These are phyloP conservation scores for Lochmaea capreae DNA, from an alignment of 2,888 invertebrate species.

Conservation along the genomic window DNA sequence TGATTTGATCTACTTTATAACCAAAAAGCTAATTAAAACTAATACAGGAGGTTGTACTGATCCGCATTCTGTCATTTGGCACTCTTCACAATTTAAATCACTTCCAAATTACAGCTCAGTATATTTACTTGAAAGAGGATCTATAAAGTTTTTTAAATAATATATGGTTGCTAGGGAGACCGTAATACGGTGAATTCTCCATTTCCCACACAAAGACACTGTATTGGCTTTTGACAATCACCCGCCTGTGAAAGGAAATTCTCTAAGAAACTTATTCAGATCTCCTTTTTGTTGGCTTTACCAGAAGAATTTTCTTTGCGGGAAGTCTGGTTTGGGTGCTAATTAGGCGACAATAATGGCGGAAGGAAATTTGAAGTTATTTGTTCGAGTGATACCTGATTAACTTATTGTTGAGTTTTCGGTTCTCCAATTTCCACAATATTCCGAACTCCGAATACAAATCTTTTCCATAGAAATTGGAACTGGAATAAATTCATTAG, in stretches of 20 bases:
- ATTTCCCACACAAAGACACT: too few relatives aligned
- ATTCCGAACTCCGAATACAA: conserved; percentile 19
- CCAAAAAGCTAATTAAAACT: too few relatives aligned
- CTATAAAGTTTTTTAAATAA: too few relatives aligned
- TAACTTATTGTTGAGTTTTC: conserved; percentile 27
- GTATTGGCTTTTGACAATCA: conserved; percentile 15
- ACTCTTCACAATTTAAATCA: too few relatives aligned
- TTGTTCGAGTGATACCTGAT: conserved; percentile 34
- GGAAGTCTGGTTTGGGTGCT: conserved; percentile 24
- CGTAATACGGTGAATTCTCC: too few relatives aligned
- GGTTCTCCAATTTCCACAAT: conserved; percentile 13
- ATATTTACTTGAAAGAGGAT: too few relatives aligned
- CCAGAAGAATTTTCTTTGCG: conserved; percentile 28
- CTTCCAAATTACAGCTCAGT: too few relatives aligned
- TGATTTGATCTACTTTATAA: too few relatives aligned
- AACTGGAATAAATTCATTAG: neutral
- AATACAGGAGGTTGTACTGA: too few relatives aligned
- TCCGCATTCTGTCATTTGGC: too few relatives aligned
- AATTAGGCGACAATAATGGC: conserved; percentile 28
- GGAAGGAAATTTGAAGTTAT: conserved; percentile 30
- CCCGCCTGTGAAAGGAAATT: conserved; percentile 20
- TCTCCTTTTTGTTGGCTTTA: conserved; percentile 31
- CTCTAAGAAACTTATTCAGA: conserved; percentile 33
- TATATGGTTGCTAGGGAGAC: too few relatives aligned
- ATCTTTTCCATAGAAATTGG: conserved; percentile 8